These are phyloP conservation scores for Probosciger aterrimus DNA, from an alignment of 2,113 vertebrate genomes.

Conservation along the genomic window DNA sequence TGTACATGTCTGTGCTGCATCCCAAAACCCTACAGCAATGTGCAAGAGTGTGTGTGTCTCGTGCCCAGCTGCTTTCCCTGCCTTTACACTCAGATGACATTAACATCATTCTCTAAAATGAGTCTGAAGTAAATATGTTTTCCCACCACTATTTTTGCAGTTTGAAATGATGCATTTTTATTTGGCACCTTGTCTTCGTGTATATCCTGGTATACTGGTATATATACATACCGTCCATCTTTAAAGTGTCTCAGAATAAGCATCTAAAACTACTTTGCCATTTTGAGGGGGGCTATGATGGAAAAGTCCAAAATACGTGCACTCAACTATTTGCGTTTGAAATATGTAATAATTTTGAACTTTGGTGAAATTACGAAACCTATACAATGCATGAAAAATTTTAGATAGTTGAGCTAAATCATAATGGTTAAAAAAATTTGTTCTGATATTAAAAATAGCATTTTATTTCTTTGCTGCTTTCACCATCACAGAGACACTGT, in stretches of 20 bases:
- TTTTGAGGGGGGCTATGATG: background rate
- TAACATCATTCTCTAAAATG: background rate
- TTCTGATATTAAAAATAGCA: background rate
- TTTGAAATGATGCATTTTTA: background rate
- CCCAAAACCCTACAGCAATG: background rate
- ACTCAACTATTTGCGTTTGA: background rate
- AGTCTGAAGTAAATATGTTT: background rate
- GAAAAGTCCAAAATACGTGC: background rate
- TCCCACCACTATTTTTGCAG: background rate
- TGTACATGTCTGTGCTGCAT: background rate
- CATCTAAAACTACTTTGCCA: background rate
- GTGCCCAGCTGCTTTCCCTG: background rate
- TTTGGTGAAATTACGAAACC: background rate
- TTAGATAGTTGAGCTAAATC: background rate
- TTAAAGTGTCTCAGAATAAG: background rate
- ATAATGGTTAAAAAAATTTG: background rate
- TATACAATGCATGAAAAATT: background rate
- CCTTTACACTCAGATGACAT: background rate
- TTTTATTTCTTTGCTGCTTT: background rate
- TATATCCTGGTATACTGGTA: background rate
- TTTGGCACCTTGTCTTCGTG: background rate
- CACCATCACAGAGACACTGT: background rate
- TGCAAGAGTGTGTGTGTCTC: background rate
- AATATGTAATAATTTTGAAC: background rate
- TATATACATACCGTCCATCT: background rate